Evolutionary conservation across 2,797 vertebrate species (phyloP), one percentile per base, ranked within the genome.

Genomic region (Bufotes viridis): DNA sequence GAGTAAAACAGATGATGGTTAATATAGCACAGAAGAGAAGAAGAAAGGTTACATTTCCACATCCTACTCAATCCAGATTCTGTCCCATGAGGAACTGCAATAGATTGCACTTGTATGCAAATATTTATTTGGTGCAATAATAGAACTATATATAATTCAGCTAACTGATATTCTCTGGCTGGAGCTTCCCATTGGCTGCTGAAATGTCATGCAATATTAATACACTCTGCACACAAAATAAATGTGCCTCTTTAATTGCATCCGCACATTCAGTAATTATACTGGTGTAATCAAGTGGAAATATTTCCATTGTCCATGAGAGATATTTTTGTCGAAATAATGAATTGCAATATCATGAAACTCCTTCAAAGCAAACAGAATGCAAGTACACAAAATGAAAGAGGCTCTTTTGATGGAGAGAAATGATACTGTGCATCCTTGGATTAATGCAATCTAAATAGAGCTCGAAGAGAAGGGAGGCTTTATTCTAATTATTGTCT

Each of bases 221-320:
- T 89, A 89, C 67, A 84, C 75, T 61, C 85, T 74, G 88, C 88
- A 75, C 85, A 87, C 74, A 84, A 87, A 89, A 89, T 87, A 84
- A 89, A 89, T 89, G 85, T 83, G 88, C 88, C 88, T 87, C 88
- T 89, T 87, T 89, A 89, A 89, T 89, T 89, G 88, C 85, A 84
- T 87, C 88, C 81, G 88, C 88, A 83, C 88, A 89, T 89, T 87
- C 85, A 80, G 88, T 89, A 87, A 89, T 89, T 89, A 89, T 87
- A 80, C 88, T 79, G 85, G 85, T 34, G 88, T 87, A 87, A 87
- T 89, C 88, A 87, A 89, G 88, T 89, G 88, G 88, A 89, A 89
- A 89, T 82, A 89, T 87, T 87, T 87, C 88, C 85, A 87, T 89
- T 89, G 85, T 87, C 88, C 85, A 67, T 53, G 81, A 83, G 74